Conservation (phyloP, 2,797 vertebrate species). For the Sandelia bainsii region DNA sequence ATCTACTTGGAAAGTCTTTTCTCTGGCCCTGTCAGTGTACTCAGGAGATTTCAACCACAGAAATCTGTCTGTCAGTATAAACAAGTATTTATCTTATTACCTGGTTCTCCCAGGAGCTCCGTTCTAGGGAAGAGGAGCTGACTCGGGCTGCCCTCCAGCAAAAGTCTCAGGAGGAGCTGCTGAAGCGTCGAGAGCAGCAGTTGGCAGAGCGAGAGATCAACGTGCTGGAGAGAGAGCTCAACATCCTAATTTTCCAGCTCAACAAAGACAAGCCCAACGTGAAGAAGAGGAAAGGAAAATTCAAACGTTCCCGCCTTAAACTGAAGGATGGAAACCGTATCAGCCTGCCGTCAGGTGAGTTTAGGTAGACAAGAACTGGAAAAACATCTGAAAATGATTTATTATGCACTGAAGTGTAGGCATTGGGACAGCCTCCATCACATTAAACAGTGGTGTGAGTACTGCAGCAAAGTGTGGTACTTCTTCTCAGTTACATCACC, state of each 20-base stretch:
- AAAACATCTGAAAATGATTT: no score
- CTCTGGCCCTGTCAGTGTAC: neutral
- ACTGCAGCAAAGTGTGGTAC: no score
- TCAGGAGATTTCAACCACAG: neutral
- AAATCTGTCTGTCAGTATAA: neutral
- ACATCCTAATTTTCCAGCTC: slow-evolving; percentile 96
- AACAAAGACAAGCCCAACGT: slow-evolving; percentile 96
- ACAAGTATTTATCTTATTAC: neutral
- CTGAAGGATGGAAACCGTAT: slow-evolving; percentile 96
- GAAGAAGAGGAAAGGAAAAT: slow-evolving; percentile 96
- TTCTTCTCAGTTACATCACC: no score
- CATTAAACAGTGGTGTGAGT: no score
- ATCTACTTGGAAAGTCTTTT: no score
- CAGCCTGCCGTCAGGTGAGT: slow-evolving; percentile 94
- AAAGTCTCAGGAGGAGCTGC: slow-evolving; percentile 93
- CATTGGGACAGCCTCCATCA: no score
- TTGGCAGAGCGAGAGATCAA: slow-evolving; percentile 94
- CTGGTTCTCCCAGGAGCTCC: slow-evolving; percentile 87
- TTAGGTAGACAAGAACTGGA: neutral
- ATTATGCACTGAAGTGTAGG: no score
- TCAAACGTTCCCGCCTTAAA: slow-evolving; percentile 92
- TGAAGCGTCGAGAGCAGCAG: slow-evolving; percentile 93
- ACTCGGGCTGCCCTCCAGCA: slow-evolving; percentile 93
- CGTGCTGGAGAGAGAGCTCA: slow-evolving; percentile 93
- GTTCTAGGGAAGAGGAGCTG: slow-evolving; percentile 94